A percentile compares a stretch with the other conserved stretches of the same genome.
Conservation (phyloP, 2,113 vertebrate species). For the Scolopax mira region DNA sequence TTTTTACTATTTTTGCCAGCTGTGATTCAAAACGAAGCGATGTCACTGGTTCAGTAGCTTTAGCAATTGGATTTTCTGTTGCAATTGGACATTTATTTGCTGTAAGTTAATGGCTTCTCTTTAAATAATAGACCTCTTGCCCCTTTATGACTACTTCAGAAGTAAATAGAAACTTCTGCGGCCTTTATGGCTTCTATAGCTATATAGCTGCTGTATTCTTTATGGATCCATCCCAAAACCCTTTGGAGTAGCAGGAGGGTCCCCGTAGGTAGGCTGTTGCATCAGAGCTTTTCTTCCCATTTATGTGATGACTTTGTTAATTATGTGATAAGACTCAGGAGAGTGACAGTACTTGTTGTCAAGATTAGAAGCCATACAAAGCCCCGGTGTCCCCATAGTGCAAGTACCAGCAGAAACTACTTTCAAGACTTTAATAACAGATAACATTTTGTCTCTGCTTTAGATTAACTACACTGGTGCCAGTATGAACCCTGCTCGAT, state of each 20-base stretch:
- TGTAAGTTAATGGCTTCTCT: conserved; percentile 79
- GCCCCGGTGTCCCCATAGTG: neutral
- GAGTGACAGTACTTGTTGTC: neutral
- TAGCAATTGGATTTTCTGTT: conserved; percentile 93
- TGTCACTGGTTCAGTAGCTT: conserved; percentile 86
- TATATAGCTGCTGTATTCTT: neutral
- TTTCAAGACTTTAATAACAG: neutral
- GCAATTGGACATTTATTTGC: conserved; percentile 94
- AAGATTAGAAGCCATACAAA: neutral
- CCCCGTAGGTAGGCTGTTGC: neutral
- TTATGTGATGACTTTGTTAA: neutral
- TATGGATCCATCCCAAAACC: neutral
- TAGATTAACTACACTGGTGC: conserved; percentile 93
- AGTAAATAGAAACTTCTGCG: neutral
- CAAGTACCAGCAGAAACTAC: neutral
- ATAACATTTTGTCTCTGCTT: conserved; percentile 35
- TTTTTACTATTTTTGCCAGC: conserved; percentile 96
- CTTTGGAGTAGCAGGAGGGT: neutral
- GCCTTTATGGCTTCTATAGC: neutral
- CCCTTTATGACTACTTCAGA: conserved; percentile 6
- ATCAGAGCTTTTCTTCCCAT: neutral
- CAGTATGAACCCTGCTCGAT: conserved; percentile 95
- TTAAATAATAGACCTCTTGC: conserved; percentile 23
- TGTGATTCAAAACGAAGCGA: conserved; percentile 92
- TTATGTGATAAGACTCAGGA: neutral